Evolutionary conservation across 2,888 invertebrate species (phyloP).

Genomic region (Brenthis daphne): DNA sequence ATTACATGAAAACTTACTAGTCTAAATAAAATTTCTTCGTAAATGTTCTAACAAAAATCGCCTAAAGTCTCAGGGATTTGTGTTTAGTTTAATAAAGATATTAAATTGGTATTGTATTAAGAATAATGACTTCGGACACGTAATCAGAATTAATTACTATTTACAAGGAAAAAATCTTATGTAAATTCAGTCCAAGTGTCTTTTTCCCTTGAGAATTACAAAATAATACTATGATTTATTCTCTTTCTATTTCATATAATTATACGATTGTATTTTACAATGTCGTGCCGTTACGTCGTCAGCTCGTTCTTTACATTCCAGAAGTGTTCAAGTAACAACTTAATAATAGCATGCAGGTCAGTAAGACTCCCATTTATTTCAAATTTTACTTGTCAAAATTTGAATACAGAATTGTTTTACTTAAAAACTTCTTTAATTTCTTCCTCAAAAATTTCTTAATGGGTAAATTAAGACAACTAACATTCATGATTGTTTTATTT

Average conservation of each 20-base stretch:
- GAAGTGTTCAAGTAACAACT: conserved; percentile 42
- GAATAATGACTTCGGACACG: too few relatives aligned
- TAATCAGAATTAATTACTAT: too few relatives aligned
- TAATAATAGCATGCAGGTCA: conserved; percentile 44
- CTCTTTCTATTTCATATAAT: conserved; percentile 24
- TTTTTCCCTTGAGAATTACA: conserved; percentile 19
- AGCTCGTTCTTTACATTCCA: conserved; percentile 52
- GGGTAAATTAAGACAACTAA: too few relatives aligned
- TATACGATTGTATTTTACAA: conserved; percentile 16
- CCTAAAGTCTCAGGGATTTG: too few relatives aligned
- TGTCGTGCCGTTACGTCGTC: conserved; percentile 46
- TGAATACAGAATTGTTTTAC: conserved; percentile 6
- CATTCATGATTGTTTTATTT: too few relatives aligned
- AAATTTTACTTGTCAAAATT: conserved; percentile 10
- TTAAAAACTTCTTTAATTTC: conserved; percentile 8
- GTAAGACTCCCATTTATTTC: conserved; percentile 50
- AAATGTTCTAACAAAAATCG: too few relatives aligned
- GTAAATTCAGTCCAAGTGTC: conserved; percentile 22
- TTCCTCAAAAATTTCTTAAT: too few relatives aligned
- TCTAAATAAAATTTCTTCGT: too few relatives aligned
- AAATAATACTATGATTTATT: conserved; percentile 21
- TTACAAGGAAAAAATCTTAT: background rate
- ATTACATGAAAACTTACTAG: too few relatives aligned
- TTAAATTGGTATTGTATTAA: too few relatives aligned
- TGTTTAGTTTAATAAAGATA: too few relatives aligned